Evolutionary conservation across 2,888 invertebrate species (phyloP), one percentile per base, ranked within the genome.

Genomic region (Mactromeris polynyma): DNA sequence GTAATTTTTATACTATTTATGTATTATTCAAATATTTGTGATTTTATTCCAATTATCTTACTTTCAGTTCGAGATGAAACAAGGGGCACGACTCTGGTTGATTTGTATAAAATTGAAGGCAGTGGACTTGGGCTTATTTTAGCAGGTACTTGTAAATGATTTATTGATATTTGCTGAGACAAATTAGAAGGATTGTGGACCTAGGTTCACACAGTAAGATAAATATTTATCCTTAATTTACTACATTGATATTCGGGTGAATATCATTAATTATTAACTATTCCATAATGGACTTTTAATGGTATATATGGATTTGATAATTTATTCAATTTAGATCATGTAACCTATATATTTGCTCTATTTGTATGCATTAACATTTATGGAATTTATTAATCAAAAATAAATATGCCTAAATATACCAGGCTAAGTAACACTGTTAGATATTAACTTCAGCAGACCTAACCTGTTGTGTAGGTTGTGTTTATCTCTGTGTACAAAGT

Each of bases 91-190:
- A 92, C 95, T 21, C 85, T 94, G 73, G 94, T 96, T 26, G 95
- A 95, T 83, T 93, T 96, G 11, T 92, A 91, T 54, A 96, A 96
- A 91, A 93, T 93, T 87, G 94, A 95, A 93, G 96, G 96, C 69
- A 93, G 94, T 93, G 95, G 95, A 38, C 93, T 96, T 17, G 96
- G 96, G 9, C 91, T 96, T n/a, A 95, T 95, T n/a, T 91, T 96
- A 33, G 94, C 95, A 87, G 96, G 96, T 96, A 90, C 73, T 51
- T 31, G 17, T 58, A 73, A 73, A 33, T 17, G 17, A 0, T 73
- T 33, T 33, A 36, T 26, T 64, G 58, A n/a, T 64, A 7, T 11
- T 64, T 64, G 58, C 26, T 6, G 14, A 2, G n/a, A 4, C 26
- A 26, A 9, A 64, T 58, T 58, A 7, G 58, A 58, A 19, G 19